Conservation (phyloP, 2,797 vertebrate species). For the Saxicola maurus region DNA sequence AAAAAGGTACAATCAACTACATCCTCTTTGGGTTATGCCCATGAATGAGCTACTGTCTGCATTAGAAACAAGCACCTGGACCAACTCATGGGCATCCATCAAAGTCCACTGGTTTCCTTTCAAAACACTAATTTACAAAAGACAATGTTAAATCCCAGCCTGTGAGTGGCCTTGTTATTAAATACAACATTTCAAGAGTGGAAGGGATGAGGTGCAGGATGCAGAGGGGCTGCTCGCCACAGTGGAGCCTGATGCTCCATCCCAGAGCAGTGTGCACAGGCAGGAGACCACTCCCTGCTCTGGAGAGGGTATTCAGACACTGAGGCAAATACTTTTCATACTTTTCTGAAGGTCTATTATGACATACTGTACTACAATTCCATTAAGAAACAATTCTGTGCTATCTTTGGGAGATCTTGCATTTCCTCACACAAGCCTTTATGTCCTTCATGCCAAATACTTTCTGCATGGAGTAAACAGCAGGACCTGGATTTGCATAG, state of each 20-base stretch:
- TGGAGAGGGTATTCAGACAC: not conserved
- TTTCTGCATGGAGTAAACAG: not conserved
- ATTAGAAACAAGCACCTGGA: slow-evolving; percentile 66
- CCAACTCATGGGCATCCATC: slow-evolving; percentile 65
- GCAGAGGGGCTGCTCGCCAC: not conserved
- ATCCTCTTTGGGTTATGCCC: slow-evolving; percentile 16
- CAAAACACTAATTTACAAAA: slow-evolving; percentile 2
- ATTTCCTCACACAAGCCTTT: not conserved
- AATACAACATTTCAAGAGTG: not conserved
- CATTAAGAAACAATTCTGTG: not conserved
- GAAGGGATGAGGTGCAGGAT: not conserved
- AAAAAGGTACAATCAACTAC: slow-evolving; percentile 36
- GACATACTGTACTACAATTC: not conserved
- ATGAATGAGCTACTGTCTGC: slow-evolving; percentile 15
- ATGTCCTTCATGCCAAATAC: not conserved
- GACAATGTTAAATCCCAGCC: not conserved
- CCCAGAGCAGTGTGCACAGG: rapidly evolving
- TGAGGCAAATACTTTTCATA: not conserved
- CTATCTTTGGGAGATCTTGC: slow-evolving; percentile 8
- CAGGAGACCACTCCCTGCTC: not conserved
- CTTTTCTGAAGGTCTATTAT: not conserved
- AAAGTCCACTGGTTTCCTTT: slow-evolving; percentile 47
- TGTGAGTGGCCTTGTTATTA: rapidly evolving
- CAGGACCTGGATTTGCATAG: not conserved
- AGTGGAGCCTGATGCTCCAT: not conserved